Percentiles rank a stretch among this genome's conserved stretches.
phyloP scores from a whole-genome alignment of 2,113 vertebrate species.

The Amia ocellicauda region DNA sequence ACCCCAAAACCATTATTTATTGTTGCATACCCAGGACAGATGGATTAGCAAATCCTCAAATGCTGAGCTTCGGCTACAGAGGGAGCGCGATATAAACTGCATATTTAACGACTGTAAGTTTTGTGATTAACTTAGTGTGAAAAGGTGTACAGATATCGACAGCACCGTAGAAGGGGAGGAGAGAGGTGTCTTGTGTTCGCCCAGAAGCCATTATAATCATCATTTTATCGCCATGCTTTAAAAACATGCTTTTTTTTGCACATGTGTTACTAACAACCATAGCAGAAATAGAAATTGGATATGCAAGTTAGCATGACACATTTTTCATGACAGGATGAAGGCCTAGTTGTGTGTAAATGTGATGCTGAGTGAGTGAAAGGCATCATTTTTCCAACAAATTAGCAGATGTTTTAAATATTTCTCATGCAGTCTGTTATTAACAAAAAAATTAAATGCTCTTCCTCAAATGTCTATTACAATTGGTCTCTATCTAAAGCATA shows the following conservation, averaged over 20 bases:
- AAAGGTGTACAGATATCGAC: constrained; percentile 24
- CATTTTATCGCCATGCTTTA: constrained; percentile 26
- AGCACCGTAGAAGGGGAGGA: neutral
- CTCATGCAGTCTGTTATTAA: neutral
- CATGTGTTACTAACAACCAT: neutral
- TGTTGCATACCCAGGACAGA: constrained; percentile 31
- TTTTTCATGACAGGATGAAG: constrained; percentile 17
- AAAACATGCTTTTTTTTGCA: constrained; percentile 2
- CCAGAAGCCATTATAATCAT: constrained; percentile 22
- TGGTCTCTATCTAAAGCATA: too few relatives aligned
- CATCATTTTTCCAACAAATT: neutral
- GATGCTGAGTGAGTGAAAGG: constrained; percentile 2
- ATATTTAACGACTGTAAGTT: constrained; percentile 27
- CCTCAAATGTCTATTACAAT: too few relatives aligned
- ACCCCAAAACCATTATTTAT: constrained; percentile 37
- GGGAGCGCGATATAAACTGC: constrained; percentile 31
- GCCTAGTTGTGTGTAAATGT: constrained; percentile 20
- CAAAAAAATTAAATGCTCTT: too few relatives aligned
- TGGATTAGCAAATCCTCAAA: constrained; percentile 21
- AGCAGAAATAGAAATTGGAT: constrained; percentile 23
- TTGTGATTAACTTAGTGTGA: constrained; percentile 28
- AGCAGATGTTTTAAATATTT: constrained; percentile 2
- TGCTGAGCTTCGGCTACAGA: constrained; percentile 6
- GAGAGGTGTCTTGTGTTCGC: neutral
- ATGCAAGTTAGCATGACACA: constrained; percentile 22